Base-by-base conservation (phyloP, 2,113 vertebrate genomes). In the Cephalopholis sonnerati region DNA sequence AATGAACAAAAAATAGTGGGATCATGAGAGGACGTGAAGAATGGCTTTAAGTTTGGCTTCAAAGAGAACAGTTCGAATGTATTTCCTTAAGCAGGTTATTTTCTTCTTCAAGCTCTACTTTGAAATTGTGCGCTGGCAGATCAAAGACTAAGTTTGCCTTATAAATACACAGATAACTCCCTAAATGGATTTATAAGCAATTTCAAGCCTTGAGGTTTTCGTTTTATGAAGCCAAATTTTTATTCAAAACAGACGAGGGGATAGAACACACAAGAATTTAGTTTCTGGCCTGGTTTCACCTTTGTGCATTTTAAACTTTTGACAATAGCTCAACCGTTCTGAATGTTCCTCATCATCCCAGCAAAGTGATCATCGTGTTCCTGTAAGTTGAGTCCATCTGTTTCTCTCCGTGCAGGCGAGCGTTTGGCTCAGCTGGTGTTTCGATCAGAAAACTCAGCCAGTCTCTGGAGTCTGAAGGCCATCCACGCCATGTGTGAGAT, bases 401-500 rank as follows among this genome's bases (percentile, higher is more conserved):
- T 81, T 39, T 73, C 50, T 82, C 25, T 80, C 53, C 46, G 92
- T 92, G 84, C 95, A 99, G 98, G 95, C 87, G 96, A 97, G 84
- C 96, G 77, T 91, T 97, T 97, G 72, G 97, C 97, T 67, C 97
- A 98, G 94, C 95, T 99, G 93, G 98, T 99, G 84, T 99, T 99
- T 93, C 97, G 98, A 94, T 99, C 98, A 77, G 98, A 97, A 92
- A 98, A 97, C 73, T 97, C 96, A 15, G 98, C 97, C 87, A 99
- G 98, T 92, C 96, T 99, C 78, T 99, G 98, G 98, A 99, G 98
- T 89, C 94, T 98, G 85, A 97, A 97, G 74, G 96, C 98, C 73
- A 98, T 99, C 94, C 96, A 97, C 55, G 96, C 97, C 92, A 99
- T 99, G 98, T 99, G 98, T 87, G 97, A 97, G 89, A 97, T 98